Conservation (phyloP, 2,888 invertebrate species). For the Andrena chrysosceles region DNA sequence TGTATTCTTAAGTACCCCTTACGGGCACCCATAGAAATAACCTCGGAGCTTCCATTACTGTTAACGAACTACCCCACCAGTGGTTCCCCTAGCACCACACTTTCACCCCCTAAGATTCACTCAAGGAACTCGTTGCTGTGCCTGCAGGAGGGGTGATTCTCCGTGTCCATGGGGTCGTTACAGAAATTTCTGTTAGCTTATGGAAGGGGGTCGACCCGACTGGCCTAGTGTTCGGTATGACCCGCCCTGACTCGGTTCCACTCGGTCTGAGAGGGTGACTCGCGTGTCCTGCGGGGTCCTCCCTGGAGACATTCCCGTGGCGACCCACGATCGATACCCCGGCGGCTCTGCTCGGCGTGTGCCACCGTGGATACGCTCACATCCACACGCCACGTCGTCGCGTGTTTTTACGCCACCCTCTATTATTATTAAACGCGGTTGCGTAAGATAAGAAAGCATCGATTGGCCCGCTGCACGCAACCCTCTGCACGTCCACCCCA, state of each 20-base stretch:
- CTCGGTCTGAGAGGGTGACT: slow-evolving; percentile 48
- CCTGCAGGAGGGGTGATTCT: not conserved
- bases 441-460: slow-evolving; percentile 50
- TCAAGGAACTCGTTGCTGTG: not conserved
- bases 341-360: slow-evolving; percentile 30
- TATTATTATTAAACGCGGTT: slow-evolving; percentile 48
- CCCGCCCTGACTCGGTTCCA: slow-evolving; percentile 36
- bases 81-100: no score
- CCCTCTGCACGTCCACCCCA: slow-evolving; percentile 7
- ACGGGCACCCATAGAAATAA: no score
- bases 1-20: no score
- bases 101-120: not conserved
- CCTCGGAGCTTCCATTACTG: no score
- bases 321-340: slow-evolving; percentile 62
- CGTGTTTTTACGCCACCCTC: slow-evolving; percentile 49
- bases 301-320: slow-evolving; percentile 64
- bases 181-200: slow-evolving; percentile 35
- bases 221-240: slow-evolving; percentile 15
- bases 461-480: slow-evolving; percentile 18
- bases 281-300: slow-evolving; percentile 65
- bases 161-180: slow-evolving; percentile 23
- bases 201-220: not conserved
- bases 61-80: no score
- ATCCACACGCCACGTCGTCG: slow-evolving; percentile 55
- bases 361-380: slow-evolving; percentile 20